Base-by-base conservation (phyloP, 2,888 invertebrate species). In the Parnassius smintheus region DNA sequence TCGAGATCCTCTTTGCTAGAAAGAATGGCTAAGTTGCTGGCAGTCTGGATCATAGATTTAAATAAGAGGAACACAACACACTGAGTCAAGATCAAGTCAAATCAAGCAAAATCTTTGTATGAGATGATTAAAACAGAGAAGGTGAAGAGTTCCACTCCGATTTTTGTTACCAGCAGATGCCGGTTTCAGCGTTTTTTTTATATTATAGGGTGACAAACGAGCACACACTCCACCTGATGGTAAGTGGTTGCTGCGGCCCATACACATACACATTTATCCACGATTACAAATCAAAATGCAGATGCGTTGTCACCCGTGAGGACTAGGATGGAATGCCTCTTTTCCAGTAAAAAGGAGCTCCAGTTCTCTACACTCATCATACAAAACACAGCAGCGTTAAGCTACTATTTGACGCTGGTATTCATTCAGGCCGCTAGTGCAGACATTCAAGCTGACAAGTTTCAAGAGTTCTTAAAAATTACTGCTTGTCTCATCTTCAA, bases 81-180 rank as follows among this genome's bases (percentile, higher is more conserved):
- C 51, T 59, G 22, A 64, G 59, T 59, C 64, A 64, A 59, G 59
- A 64, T 50, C 59, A 18, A 18, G 18, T 18, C 18, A 18, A 18
- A 18, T 18, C 18, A 18, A n/a, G n/a, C n/a, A n/a, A n/a, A n/a
- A 49, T 58, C 53, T 60, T 54, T 60, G 41, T 60, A 55, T 56
- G 64, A 61, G 41, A 60, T 60, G 51, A 22, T 64, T 22, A 64
- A 56, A 51, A 1, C 50, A 50, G 13, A 18, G 50, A 50, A 50
- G 50, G 9, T n/a, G 18, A 56, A 64, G 50, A 60, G 49, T 54
- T 11, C 52, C 11, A 46, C 46, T 11, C 46, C 10, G 46, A 35
- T 60, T 65, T 65, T 63, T 62, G 53, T 56, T 59, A 68, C 67
- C 56, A 73, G 69, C 60, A 67, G 64, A 41, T 65, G 71, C 45